A percentile compares a stretch with the other conserved stretches of the same genome.
These are phyloP conservation scores for Lanistes nyassanus DNA, from an alignment of 1,140 invertebrate species.

Conservation along the genomic window DNA sequence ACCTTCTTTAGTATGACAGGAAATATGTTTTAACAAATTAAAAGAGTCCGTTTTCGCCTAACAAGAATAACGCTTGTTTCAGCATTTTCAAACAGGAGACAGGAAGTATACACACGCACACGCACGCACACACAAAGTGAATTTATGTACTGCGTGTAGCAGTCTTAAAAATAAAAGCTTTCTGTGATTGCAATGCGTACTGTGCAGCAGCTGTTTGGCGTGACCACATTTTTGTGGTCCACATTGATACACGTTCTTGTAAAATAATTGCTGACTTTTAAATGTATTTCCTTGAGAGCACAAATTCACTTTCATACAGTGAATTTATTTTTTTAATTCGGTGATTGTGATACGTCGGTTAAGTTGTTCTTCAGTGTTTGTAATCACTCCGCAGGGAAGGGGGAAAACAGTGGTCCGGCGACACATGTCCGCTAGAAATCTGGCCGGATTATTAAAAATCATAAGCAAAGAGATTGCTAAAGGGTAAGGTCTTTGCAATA, in stretches of 20 bases:
- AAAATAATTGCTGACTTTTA: not conserved
- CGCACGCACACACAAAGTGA: not conserved
- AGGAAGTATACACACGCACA: not conserved
- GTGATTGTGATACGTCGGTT: too few relatives aligned
- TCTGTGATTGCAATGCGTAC: too few relatives aligned
- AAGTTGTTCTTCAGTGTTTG: too few relatives aligned
- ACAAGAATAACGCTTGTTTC: not conserved
- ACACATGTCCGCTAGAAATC: too few relatives aligned
- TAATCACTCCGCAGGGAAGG: too few relatives aligned
- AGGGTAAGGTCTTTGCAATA: too few relatives aligned
- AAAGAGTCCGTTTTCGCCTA: not conserved
- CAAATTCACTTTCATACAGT: not conserved
- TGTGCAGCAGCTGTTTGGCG: too few relatives aligned
- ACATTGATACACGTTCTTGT: not conserved
- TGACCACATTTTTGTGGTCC: not conserved
- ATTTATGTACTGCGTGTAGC: not conserved
- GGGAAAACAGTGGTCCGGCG: too few relatives aligned
- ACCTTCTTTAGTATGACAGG: too few relatives aligned
- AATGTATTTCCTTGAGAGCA: not conserved
- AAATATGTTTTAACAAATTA: not conserved
- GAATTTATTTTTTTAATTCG: not conserved
- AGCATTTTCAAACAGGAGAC: not conserved
- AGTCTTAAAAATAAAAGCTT: too few relatives aligned
- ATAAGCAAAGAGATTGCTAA: too few relatives aligned
- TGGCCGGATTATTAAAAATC: too few relatives aligned